A percentile compares a stretch with the other conserved stretches of the same genome.
Evolutionary conservation across 2,113 vertebrate genomes (phyloP).

Genomic region (Neoarius graeffei): DNA sequence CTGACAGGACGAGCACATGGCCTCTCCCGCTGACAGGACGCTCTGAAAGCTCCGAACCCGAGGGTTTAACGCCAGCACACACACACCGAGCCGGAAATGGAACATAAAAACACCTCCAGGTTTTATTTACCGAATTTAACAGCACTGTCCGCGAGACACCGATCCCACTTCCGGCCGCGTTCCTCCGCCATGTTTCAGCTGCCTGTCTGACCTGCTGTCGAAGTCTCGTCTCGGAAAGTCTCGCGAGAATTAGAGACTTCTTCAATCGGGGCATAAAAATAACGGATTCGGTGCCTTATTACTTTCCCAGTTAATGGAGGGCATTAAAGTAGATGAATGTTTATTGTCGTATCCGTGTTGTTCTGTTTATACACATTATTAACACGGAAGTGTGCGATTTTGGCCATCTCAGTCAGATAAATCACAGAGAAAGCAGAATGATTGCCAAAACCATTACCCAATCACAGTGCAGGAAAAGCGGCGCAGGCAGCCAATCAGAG

Average conservation of each 20-base stretch:
- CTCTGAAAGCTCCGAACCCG: neutral
- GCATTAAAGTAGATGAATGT: neutral
- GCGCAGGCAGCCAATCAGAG: neutral
- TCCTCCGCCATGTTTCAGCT: constrained; percentile 82
- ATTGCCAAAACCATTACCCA: neutral
- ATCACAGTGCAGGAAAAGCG: neutral
- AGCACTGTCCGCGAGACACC: constrained; percentile 84
- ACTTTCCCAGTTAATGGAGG: neutral
- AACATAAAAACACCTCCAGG: neutral
- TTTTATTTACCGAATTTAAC: constrained; percentile 84
- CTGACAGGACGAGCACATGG: neutral
- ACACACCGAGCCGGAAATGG: neutral
- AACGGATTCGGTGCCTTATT: neutral
- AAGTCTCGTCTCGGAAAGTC: neutral
- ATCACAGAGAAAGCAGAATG: neutral
- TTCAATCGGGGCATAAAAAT: too few species aligned
- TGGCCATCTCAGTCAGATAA: neutral
- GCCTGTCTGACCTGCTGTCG: neutral
- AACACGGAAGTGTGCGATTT: neutral
- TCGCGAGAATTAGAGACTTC: constrained; percentile 61
- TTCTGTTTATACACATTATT: neutral
- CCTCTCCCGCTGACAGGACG: neutral
- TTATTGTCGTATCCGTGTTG: neutral
- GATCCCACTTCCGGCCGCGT: constrained; percentile 87
- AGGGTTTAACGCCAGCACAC: neutral